These are phyloP conservation scores for Oasisia sp. DNA, from an alignment of 2,888 invertebrate genomes.

Conservation along the genomic window DNA sequence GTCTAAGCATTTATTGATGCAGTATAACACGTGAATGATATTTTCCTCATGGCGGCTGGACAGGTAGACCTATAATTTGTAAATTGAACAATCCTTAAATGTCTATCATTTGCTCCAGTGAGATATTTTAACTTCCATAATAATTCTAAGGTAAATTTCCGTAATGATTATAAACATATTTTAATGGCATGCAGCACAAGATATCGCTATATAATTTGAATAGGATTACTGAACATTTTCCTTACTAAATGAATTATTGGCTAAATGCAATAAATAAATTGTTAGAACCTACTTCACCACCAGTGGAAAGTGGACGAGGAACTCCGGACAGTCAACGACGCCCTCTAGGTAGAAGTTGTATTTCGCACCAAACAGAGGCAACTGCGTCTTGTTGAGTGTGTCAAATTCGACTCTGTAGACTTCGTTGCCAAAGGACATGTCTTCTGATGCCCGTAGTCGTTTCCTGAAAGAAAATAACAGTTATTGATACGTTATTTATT, in stretches of 20 bases:
- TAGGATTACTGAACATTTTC: neutral
- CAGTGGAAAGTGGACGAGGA: conserved; percentile 91
- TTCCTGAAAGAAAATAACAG: conserved; percentile 23
- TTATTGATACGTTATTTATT: neutral
- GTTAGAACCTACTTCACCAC: conserved; percentile 68
- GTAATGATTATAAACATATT: too few species aligned
- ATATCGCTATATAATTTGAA: too few species aligned
- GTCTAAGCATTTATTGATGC: too few species aligned
- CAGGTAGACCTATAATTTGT: too few species aligned
- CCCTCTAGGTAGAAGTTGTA: conserved; percentile 96
- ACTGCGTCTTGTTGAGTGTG: conserved; percentile 53
- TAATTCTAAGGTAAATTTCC: too few species aligned
- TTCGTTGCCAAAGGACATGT: conserved; percentile 66
- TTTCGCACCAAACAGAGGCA: conserved; percentile 91
- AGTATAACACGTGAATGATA: too few species aligned
- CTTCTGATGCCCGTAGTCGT: conserved; percentile 47
- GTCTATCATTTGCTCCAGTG: too few species aligned
- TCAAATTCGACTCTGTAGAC: conserved; percentile 68
- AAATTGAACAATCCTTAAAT: too few species aligned
- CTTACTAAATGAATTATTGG: neutral
- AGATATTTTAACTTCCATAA: too few species aligned
- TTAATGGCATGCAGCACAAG: too few species aligned
- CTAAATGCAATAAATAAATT: neutral
- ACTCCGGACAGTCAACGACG: conserved; percentile 98
- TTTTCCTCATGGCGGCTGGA: too few species aligned